Percentiles rank a stretch among this genome's conserved stretches.
Conservation (phyloP, 2,888 invertebrate genomes). For the Coremacera marginata region DNA sequence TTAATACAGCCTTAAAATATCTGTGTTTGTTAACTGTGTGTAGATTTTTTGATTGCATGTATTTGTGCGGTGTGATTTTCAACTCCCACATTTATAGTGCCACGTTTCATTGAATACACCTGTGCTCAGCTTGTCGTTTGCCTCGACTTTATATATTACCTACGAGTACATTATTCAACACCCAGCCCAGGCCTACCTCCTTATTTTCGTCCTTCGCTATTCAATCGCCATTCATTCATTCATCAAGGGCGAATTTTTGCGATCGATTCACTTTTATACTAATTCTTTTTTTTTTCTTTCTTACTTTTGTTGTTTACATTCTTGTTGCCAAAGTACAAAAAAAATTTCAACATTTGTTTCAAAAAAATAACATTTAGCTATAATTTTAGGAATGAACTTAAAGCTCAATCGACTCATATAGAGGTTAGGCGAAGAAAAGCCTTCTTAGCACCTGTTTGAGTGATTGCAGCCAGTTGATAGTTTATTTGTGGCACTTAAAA, state of each 20-base stretch:
- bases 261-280: constrained; percentile 25
- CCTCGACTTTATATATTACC: not conserved
- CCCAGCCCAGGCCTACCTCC: not conserved
- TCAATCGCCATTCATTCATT: constrained; percentile 23
- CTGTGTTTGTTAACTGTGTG: not conserved
- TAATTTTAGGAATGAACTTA: not conserved
- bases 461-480: not conserved
- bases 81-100: constrained; percentile 15
- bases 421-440: not conserved
- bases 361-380: not conserved
- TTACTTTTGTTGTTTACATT: not conserved
- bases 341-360: not conserved
- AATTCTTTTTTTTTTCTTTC: not conserved
- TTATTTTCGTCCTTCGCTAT: not conserved
- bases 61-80: not conserved
- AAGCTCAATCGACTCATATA: not conserved
- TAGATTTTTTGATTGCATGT: not conserved
- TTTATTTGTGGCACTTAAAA: too few relatives aligned
- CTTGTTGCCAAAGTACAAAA: not conserved
- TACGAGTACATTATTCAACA: not conserved
- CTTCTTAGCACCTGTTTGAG: not conserved
- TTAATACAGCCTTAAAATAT: not conserved
- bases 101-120: constrained; percentile 27
- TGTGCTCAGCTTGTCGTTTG: not conserved
- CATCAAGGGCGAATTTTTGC: constrained; percentile 26